Evolutionary conservation across 1,140 invertebrate genomes (phyloP), one percentile per base, ranked within the genome.

Genomic region (Halesus radiatus): DNA sequence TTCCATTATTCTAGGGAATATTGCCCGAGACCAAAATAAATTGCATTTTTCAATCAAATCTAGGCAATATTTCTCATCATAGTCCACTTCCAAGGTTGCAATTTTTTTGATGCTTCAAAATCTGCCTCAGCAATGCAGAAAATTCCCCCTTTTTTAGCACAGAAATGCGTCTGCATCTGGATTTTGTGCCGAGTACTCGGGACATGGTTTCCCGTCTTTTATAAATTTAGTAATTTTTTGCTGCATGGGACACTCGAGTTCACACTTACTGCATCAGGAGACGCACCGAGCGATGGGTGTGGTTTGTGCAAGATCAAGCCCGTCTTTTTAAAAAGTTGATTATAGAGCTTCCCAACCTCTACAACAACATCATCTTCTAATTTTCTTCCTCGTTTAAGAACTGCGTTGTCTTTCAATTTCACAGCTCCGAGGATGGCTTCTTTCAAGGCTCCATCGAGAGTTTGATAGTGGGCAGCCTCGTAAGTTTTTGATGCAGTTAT

Each of bases 401-500:
- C 58, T 32, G 15, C n/a, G 32, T 22, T 66, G 4, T 29, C 32
- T 32, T 66, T 15, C 7, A 66, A 15, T 26, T n/a, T 32, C 1
- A 16, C 15, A 3, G 22, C 62, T n/a, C 62, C 62, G 8, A 37
- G 32, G 7, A 66, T 66, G 13, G 23, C 45, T n/a, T 66, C 62
- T 0, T 45, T 29, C 10, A 66, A 29, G 0, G n/a, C 10, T 18
- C 62, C 62, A 3, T 66, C 62, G 5, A 66, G 16, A 3, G 62
- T 66, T 23, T 32, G 2, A 26, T 16, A 60, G 23, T 66, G 62
- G 16, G 62, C 62, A 32, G 62, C 23, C 23, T 66, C 29, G 10
- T 66, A n/a, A 18, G 32, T 15, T 29, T 66, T 66, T 5, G 62
- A 66, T 5, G 62, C 62, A 16, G 62, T 66, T 29, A 66, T 66